These are phyloP conservation scores for Unio pictorum DNA, from an alignment of 2,888 invertebrate genomes.

Conservation along the genomic window DNA sequence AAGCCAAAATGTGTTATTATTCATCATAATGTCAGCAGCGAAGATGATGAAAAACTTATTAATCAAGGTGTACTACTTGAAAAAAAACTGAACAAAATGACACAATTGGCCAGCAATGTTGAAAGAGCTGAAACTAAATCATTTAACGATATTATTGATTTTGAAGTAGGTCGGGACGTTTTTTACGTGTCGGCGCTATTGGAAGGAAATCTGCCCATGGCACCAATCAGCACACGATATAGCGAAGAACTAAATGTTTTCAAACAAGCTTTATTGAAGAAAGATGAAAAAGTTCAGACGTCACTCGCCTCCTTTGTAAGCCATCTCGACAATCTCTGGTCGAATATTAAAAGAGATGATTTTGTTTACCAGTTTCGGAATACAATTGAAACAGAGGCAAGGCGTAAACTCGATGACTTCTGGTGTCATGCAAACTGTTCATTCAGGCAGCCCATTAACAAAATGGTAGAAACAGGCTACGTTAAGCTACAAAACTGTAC, in stretches of 20 bases:
- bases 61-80: conserved; percentile 8
- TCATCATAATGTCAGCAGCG: conserved; percentile 21
- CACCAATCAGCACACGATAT: conserved; percentile 11
- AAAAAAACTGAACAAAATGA: conserved; percentile 11
- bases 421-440: too few relatives aligned
- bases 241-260: conserved; percentile 8
- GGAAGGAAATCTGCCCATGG: conserved; percentile 24
- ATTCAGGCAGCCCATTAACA: too few relatives aligned
- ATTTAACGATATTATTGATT: conserved; percentile 18
- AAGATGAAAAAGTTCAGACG: too few relatives aligned
- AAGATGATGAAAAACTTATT: conserved; percentile 6
- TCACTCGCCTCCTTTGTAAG: too few relatives aligned
- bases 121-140: conserved; percentile 6
- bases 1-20: conserved; percentile 13
- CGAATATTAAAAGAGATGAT: too few relatives aligned
- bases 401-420: too few relatives aligned
- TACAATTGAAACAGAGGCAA: too few relatives aligned
- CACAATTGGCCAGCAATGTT: conserved; percentile 9
- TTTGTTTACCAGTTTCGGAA: too few relatives aligned
- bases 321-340: too few relatives aligned
- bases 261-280: conserved; percentile 1
- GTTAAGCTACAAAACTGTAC: too few relatives aligned
- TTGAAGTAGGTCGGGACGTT: conserved; percentile 8
- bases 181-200: conserved; percentile 14
- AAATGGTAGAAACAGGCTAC: too few relatives aligned